Evolutionary conservation across 1,140 invertebrate genomes (phyloP).

Genomic region (Aphelinus certus): DNA sequence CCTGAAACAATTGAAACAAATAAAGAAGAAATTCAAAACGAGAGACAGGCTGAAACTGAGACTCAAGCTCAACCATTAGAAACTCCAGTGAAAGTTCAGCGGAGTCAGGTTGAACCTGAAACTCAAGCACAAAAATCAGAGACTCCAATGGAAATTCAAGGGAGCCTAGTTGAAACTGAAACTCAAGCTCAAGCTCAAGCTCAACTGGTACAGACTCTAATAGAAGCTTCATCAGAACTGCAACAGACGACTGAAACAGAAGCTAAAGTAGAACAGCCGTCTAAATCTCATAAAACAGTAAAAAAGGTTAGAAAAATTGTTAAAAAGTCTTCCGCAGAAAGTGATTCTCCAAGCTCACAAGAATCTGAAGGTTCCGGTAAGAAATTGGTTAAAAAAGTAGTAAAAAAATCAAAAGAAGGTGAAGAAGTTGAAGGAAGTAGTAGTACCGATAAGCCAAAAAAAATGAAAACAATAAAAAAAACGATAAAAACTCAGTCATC

Average conservation of each 20-base stretch:
- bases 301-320: slow-evolving; percentile 40
- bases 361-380: slow-evolving; percentile 43
- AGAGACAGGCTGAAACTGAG: slow-evolving; percentile 20
- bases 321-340: slow-evolving; percentile 36
- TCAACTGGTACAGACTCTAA: neutral
- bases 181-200: neutral
- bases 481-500: slow-evolving; percentile 48
- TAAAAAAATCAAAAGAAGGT: slow-evolving; percentile 49
- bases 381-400: slow-evolving; percentile 52
- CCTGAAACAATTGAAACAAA: slow-evolving; percentile 20
- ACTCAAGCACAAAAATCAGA: slow-evolving; percentile 34
- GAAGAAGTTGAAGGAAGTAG: slow-evolving; percentile 28
- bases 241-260: slow-evolving; percentile 29
- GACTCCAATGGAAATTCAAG: neutral
- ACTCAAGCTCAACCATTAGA: slow-evolving; percentile 1
- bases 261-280: slow-evolving; percentile 38
- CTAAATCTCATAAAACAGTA: slow-evolving; percentile 22
- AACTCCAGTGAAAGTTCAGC: neutral
- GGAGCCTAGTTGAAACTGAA: neutral
- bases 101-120: slow-evolving; percentile 2
- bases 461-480: slow-evolving; percentile 52
- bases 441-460: slow-evolving; percentile 49
- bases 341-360: slow-evolving; percentile 34
- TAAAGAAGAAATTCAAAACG: slow-evolving; percentile 26
- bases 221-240: neutral